phyloP scores from a whole-genome alignment of 2,888 invertebrate species.

The Mimachlamys varia region DNA sequence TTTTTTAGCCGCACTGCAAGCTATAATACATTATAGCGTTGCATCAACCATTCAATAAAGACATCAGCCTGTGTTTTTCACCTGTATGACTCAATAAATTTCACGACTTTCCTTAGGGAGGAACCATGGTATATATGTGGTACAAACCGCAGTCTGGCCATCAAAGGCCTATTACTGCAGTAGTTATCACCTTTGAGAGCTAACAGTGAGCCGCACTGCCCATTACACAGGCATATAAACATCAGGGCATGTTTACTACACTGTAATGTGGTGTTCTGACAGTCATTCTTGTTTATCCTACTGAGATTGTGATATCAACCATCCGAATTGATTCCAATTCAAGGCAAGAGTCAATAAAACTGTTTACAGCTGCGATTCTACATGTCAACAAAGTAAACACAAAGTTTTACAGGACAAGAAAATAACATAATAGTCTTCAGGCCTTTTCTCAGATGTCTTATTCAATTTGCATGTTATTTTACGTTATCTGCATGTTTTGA shows the following conservation, averaged over 20 bases:
- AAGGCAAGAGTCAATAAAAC: not conserved
- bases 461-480: no score
- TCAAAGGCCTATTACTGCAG: slow-evolving; percentile 10
- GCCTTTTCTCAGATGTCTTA: no score
- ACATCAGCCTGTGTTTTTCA: not conserved
- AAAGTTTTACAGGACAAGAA: not conserved
- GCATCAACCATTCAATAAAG: not conserved
- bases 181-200: not conserved
- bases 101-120: not conserved
- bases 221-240: not conserved
- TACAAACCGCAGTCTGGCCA: not conserved
- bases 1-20: not conserved
- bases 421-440: not conserved
- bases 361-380: not conserved
- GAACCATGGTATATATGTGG: not conserved
- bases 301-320: not conserved
- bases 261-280: not conserved
- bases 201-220: not conserved
- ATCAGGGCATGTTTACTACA: not conserved
- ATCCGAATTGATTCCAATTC: not conserved
- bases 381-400: not conserved
- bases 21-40: not conserved
- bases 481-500: no score
- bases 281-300: not conserved
- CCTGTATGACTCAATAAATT: slow-evolving; percentile 2